phyloP scores from a whole-genome alignment of 1,140 invertebrate genomes.

The Drosophila eugracilis region DNA sequence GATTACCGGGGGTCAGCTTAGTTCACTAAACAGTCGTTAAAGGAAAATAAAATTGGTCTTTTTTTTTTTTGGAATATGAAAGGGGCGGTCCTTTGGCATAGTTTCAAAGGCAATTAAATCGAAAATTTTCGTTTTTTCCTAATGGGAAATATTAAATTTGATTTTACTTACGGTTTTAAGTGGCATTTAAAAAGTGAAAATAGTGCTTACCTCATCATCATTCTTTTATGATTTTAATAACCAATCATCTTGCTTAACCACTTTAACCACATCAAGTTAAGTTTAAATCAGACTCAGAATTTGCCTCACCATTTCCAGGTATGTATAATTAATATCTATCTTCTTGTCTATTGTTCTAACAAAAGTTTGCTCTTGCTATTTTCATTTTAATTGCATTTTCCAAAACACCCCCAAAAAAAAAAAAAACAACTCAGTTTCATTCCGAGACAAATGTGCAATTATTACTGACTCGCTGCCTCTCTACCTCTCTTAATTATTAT shows the following conservation, averaged over 20 bases:
- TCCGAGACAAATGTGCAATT: conserved; percentile 8
- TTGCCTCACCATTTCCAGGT: no score
- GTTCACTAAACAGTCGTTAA: conserved; percentile 10
- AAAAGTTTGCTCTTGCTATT: neutral
- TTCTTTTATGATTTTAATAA: no score
- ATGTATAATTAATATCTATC: neutral
- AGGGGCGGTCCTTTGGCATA: neutral
- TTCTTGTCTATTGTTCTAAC: neutral
- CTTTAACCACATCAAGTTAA: neutral
- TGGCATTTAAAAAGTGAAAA: neutral
- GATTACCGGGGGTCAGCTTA: conserved; percentile 17
- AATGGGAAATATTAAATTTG: neutral
- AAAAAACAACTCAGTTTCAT: neutral
- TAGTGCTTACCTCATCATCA: no score
- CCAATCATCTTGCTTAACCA: neutral
- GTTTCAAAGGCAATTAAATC: conserved; percentile 19
- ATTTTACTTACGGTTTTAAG: neutral
- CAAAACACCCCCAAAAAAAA: conserved; percentile 2
- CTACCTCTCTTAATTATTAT: neutral
- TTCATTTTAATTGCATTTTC: conserved; percentile 22
- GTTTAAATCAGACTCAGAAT: neutral
- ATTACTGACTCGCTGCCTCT: conserved; percentile 2
- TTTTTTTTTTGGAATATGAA: no score
- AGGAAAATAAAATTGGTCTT: conserved; percentile 20
- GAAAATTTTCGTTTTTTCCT: conserved; percentile 12